A percentile compares a stretch with the other conserved stretches of the same genome.
Evolutionary conservation across 2,797 vertebrate species (phyloP).

Genomic region (Manis javanica): DNA sequence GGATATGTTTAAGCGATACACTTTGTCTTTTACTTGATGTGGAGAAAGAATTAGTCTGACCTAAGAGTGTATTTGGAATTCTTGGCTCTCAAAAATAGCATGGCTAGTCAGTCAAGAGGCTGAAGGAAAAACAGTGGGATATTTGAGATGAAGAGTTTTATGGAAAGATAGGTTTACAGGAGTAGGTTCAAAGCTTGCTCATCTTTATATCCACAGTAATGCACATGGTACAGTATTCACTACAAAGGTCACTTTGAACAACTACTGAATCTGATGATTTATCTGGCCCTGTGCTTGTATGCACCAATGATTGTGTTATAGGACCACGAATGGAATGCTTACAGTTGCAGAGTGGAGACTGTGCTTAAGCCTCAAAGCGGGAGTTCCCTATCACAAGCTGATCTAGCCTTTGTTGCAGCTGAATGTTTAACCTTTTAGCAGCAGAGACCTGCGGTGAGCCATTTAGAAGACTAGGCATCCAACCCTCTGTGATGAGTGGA

Average conservation of each 20-base stretch:
- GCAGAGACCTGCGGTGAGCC: background rate
- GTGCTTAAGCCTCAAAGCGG: background rate
- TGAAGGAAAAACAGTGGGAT: background rate
- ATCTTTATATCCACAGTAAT: background rate
- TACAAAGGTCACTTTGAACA: background rate
- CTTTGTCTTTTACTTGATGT: background rate
- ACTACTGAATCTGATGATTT: background rate
- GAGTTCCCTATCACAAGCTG: background rate
- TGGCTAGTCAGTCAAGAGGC: background rate
- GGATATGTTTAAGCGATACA: background rate
- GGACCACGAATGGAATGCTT: background rate
- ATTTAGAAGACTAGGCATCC: background rate
- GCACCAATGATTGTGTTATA: background rate
- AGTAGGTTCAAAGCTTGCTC: background rate
- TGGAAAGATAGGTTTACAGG: background rate
- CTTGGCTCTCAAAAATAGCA: background rate
- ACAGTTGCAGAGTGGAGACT: background rate
- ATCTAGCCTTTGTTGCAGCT: background rate
- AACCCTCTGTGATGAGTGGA: background rate
- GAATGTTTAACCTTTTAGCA: background rate
- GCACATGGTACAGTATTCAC: background rate
- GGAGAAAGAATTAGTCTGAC: background rate
- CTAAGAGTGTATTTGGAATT: background rate
- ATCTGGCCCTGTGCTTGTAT: background rate
- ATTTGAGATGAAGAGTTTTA: background rate